These are phyloP conservation scores for Montipora capitata DNA, from an alignment of 92 coral and sea anemone species.

Conservation along the genomic window DNA sequence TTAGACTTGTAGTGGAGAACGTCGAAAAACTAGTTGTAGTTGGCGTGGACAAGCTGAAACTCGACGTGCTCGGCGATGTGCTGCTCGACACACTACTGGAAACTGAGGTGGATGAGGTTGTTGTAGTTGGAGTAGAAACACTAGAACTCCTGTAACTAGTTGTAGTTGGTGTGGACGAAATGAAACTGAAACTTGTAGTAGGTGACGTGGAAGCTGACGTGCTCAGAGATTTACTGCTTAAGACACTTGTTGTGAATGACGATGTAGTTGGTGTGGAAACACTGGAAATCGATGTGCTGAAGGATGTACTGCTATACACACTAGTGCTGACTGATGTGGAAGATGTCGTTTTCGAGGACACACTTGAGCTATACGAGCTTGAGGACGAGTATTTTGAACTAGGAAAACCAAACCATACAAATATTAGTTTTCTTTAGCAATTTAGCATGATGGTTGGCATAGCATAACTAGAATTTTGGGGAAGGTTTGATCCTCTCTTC, in stretches of 20 bases:
- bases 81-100: slow-evolving; percentile 23
- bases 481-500: not conserved
- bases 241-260: not conserved
- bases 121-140: not conserved
- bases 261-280: not conserved
- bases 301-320: too few species aligned
- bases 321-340: slow-evolving; percentile 29
- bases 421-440: not conserved
- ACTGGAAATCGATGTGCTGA: too few species aligned
- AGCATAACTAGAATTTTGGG: too few species aligned
- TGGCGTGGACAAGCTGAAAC: too few species aligned
- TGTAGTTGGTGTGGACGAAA: too few species aligned
- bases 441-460: too few species aligned
- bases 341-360: slow-evolving; percentile 43
- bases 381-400: not conserved
- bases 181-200: too few species aligned
- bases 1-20: too few species aligned
- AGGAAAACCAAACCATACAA: not conserved
- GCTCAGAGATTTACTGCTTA: not conserved
- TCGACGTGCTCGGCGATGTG: not conserved
- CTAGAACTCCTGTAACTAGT: not conserved
- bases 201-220: not conserved
- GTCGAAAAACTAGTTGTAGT: too few species aligned
- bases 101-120: not conserved
- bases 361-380: not conserved